Evolutionary conservation across 2,888 invertebrate species (phyloP), one percentile per base, ranked within the genome.

Genomic region (Sinotaia quadrata): DNA sequence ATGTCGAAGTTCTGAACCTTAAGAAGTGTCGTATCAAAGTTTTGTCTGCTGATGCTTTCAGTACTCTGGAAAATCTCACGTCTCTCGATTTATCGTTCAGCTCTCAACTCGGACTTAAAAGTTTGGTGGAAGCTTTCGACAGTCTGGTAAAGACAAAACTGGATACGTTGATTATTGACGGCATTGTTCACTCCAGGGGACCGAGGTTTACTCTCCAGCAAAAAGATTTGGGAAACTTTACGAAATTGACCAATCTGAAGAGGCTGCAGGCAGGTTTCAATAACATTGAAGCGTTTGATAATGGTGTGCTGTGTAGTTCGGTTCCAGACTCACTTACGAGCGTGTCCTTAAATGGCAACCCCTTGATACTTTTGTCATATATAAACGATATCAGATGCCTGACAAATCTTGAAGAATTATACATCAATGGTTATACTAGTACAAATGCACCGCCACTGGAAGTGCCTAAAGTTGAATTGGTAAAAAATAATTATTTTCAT

Each of bases 351-450:
- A 61, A 51, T 4, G 66, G 58, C 27, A 72, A 72, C 36, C 47
- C 52, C 21, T 66, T 66, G 41, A 57, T 60, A 51, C 67, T 69
- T 52, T 66, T 67, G 1, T 52, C 68, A 1, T 72, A 69, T 44
- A 44, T 60, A 52, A 49, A 69, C 24, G 67, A 72, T 44, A 24
- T 72, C 69, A n/a, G 18, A 1, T 49, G 33, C 2, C 44, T 72
- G 31, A 33, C 41, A 12, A 36, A 21, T 4, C 44, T 72, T 44
- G 47, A 61, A 21, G 34, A 31, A 2, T 37, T 72, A 18, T n/a
- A 66, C 21, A 37, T 68, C 5, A 61, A 67, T 27, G 67, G 69
- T 4, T 21, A n/a, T n/a, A n/a, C n/a, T n/a, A 18, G 18, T 18
- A 21, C 7, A 8, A 21, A 7, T n/a, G 12, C 47, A 8, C 47